These are phyloP conservation scores for Mya arenaria DNA, from an alignment of 1,140 invertebrate species.

Conservation along the genomic window DNA sequence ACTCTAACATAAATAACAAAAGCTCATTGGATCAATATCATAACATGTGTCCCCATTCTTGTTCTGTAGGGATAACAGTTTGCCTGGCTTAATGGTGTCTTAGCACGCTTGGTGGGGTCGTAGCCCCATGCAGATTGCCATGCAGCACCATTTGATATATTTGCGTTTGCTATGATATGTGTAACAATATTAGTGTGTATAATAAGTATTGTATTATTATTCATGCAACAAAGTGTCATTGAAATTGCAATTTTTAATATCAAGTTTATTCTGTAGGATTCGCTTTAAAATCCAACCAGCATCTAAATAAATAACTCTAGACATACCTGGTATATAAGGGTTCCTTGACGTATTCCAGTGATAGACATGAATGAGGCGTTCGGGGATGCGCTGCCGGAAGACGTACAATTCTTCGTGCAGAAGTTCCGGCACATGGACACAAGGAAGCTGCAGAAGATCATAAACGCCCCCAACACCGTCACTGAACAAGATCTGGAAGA, in stretches of 20 bases:
- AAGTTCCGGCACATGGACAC: background rate
- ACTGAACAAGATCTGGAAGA: background rate
- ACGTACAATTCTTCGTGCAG: slow-evolving; percentile 18
- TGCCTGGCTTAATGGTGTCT: too few relatives aligned
- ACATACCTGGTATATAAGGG: background rate
- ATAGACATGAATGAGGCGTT: background rate
- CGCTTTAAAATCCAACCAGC: background rate
- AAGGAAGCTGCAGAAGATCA: background rate
- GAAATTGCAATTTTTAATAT: background rate
- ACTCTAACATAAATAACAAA: background rate
- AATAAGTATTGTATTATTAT: too few relatives aligned
- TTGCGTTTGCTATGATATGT: too few relatives aligned
- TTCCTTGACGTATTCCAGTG: background rate
- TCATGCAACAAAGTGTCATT: background rate
- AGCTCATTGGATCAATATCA: background rate
- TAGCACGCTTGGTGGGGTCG: too few relatives aligned
- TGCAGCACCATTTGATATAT: too few relatives aligned
- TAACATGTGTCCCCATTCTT: background rate
- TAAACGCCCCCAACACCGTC: background rate
- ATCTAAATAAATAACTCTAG: background rate
- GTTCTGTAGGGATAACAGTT: too few relatives aligned
- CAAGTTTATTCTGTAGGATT: background rate
- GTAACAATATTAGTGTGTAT: too few relatives aligned
- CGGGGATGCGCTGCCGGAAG: slow-evolving; percentile 18
- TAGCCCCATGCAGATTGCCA: too few relatives aligned